phyloP scores from a whole-genome alignment of 2,797 vertebrate species.

The Hippoglossus hippoglossus region DNA sequence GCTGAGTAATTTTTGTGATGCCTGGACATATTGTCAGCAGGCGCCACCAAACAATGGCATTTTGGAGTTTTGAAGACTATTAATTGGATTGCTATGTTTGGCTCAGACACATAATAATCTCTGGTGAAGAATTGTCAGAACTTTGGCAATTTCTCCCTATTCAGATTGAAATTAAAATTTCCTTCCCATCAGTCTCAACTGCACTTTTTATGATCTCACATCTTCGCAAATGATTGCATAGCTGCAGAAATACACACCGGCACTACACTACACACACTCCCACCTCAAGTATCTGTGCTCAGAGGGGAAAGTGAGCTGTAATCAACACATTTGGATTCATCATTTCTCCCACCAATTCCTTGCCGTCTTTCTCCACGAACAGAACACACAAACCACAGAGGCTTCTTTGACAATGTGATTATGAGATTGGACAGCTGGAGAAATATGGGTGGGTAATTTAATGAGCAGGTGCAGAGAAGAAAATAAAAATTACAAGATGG shows the following conservation, averaged over 20 bases:
- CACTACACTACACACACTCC: not conserved
- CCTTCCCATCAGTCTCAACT: not conserved
- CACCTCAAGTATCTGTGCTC: constrained; percentile 21
- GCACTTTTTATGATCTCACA: constrained; percentile 2
- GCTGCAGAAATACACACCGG: not conserved
- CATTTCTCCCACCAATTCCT: constrained; percentile 24
- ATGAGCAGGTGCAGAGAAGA: constrained; percentile 42
- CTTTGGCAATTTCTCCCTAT: not conserved
- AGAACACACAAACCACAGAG: constrained; percentile 11
- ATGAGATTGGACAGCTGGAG: constrained; percentile 38
- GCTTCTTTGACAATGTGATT: constrained; percentile 36
- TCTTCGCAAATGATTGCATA: constrained; percentile 25
- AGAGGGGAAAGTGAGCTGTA: constrained; percentile 18
- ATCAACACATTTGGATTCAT: constrained; percentile 52
- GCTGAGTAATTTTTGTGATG: no score
- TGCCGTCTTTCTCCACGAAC: constrained; percentile 1
- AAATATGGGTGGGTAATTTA: constrained; percentile 44
- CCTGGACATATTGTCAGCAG: no score
- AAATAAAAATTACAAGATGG: constrained; percentile 26
- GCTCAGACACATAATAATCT: not conserved
- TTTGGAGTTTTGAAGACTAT: not conserved
- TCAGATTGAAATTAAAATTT: not conserved
- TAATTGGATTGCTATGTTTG: not conserved
- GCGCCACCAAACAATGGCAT: not conserved
- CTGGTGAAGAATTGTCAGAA: not conserved